Evolutionary conservation across 1,140 invertebrate species (phyloP).

Genomic region (Chionoecetes opilio): DNA sequence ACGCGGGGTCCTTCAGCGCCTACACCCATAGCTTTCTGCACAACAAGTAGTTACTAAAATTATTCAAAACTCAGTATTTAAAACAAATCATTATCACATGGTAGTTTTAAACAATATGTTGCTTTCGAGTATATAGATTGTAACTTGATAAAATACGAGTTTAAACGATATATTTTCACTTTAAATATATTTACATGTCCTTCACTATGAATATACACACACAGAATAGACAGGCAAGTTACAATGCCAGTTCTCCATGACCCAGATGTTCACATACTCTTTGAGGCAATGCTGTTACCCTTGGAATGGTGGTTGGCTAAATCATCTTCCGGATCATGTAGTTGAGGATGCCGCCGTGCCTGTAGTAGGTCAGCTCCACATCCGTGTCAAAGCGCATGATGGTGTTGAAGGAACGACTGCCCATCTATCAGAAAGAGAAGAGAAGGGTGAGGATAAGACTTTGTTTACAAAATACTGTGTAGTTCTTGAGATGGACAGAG

Average conservation of each 20-base stretch:
- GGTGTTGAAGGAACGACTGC: slow-evolving; percentile 78
- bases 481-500: too few relatives aligned
- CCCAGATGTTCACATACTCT: neutral
- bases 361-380: slow-evolving; percentile 97
- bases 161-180: neutral
- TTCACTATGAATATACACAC: neutral
- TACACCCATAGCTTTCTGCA: neutral
- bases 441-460: neutral
- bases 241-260: neutral
- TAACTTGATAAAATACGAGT: neutral
- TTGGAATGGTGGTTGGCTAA: neutral
- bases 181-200: neutral
- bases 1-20: neutral
- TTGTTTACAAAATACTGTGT: too few relatives aligned
- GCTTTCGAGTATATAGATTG: neutral
- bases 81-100: slow-evolving; percentile 28
- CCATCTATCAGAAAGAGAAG: slow-evolving; percentile 55
- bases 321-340: slow-evolving; percentile 98
- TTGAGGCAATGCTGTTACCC: neutral
- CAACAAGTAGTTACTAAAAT: neutral
- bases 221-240: too few relatives aligned
- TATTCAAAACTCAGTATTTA: neutral
- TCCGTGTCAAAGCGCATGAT: slow-evolving; percentile 97
- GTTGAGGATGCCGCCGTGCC: slow-evolving; percentile 97
- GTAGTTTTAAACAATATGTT: neutral